Evolutionary conservation across 2,888 invertebrate species (phyloP), one percentile per base, ranked within the genome.

Genomic region (Sarcophaga rosellei): DNA sequence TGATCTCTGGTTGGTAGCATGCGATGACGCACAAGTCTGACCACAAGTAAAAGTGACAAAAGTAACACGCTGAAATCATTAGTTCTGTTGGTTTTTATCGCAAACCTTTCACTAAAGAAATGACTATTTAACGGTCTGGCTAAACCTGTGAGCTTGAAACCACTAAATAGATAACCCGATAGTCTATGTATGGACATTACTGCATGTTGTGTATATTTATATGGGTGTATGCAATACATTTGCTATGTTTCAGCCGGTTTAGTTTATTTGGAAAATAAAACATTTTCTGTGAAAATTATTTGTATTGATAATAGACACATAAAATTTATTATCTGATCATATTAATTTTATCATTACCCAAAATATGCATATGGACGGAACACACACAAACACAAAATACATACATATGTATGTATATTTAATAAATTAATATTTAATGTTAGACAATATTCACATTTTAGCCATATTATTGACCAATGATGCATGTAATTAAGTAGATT

Each of bases 401-500:
- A 53, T 53, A 4, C 17, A 3, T 53, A 53, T 17, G 17, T 53
- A 53, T 53, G 17, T 53, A 17, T 53, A 53, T 53, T 53, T 53
- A 53, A 53, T 53, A 53, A 53, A 65, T 65, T 17, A 65, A 23
- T 65, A 65, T 65, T 23, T 17, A 65, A 23, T 65, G 12, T 65
- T 4, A 53, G 53, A 53, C 53, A 15, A 53, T 15, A 53, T 15
- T 15, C 12, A 12, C 17, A 53, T 15, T 53, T 53, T 53, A 53
- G 53, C 53, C 57, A n/a, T 21, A 53, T 21, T 68, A 74, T 63
- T 69, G 57, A 57, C 62, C 78, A 74, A 78, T 78, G 78, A 74
- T 78, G 83, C 78, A 69, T 78, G 20, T 65, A 79, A 84, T 79
- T 79, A 84, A 70, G 69, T 74, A 69, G 45, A 11, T 53, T 68